Percentiles rank a stretch among this genome's conserved stretches.
These are phyloP conservation scores for Lepidostoma basale DNA, from an alignment of 1,140 invertebrate species.

Conservation along the genomic window DNA sequence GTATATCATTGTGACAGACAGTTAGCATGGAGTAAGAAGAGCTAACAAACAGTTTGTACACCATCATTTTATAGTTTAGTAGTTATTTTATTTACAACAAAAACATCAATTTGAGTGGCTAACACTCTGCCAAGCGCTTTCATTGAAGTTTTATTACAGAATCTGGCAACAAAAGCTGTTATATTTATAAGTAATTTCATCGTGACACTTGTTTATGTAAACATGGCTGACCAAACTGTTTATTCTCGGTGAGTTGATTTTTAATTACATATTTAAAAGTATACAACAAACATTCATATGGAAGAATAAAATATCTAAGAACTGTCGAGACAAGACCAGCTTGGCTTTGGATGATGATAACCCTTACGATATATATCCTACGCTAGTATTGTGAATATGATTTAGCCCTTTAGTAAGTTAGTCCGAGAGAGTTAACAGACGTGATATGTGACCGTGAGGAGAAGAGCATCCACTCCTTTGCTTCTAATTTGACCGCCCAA, in stretches of 20 bases:
- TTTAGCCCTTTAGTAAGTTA: conserved; percentile 11
- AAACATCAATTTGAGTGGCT: conserved; percentile 2
- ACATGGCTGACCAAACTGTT: not conserved
- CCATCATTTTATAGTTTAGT: not conserved
- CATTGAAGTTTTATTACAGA: too few species aligned
- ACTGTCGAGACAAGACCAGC: conserved; percentile 41
- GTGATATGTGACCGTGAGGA: too few species aligned
- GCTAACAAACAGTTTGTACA: conserved; percentile 9
- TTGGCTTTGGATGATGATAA: conserved; percentile 36
- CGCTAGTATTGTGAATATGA: not conserved
- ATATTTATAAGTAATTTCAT: not conserved
- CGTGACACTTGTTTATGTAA: not conserved
- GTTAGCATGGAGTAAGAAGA: conserved; percentile 13
- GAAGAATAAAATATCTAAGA: conserved; percentile 20
- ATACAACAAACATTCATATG: conserved; percentile 22
- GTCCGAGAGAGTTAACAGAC: not conserved
- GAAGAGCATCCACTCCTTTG: too few species aligned
- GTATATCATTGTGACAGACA: conserved; percentile 15
- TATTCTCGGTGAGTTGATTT: not conserved
- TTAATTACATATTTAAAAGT: not conserved
- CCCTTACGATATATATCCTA: conserved; percentile 12
- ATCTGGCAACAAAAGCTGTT: not conserved
- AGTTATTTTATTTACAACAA: conserved; percentile 25
- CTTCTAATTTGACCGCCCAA: too few species aligned
- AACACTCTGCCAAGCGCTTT: too few species aligned